Percentiles rank a stretch among this genome's conserved stretches.
Evolutionary conservation across 2,113 vertebrate genomes (phyloP).

Genomic region (Phycodurus eques): DNA sequence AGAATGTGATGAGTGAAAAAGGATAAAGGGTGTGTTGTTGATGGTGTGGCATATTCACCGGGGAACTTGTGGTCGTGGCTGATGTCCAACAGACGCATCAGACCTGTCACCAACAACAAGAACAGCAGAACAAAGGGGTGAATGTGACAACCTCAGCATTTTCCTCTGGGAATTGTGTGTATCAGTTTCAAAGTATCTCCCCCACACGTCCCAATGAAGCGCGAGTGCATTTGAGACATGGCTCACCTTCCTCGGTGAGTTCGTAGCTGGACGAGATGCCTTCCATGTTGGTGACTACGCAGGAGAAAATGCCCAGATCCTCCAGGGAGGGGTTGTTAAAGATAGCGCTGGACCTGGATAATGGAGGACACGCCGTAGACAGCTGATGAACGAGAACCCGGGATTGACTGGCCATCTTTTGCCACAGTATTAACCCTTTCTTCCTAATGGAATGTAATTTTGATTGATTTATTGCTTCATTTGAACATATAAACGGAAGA

Average conservation of each 20-base stretch:
- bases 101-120: conserved; percentile 72
- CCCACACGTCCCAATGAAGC: neutral
- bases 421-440: too few relatives aligned
- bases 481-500: too few relatives aligned
- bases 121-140: conserved; percentile 12
- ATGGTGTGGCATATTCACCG: conserved; percentile 75
- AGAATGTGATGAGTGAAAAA: neutral
- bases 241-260: conserved; percentile 90
- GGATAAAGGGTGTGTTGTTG: neutral
- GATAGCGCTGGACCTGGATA: conserved; percentile 83
- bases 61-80: conserved; percentile 93
- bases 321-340: conserved; percentile 90
- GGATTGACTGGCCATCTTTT: neutral
- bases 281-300: conserved; percentile 87
- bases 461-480: too few relatives aligned
- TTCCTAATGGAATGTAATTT: too few relatives aligned
- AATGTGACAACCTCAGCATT: conserved; percentile 7
- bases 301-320: conserved; percentile 92
- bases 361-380: neutral
- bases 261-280: conserved; percentile 91
- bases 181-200: neutral
- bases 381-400: neutral
- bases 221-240: neutral
- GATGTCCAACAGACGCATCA: conserved; percentile 88
- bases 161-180: neutral